Evolutionary conservation across 2,888 invertebrate species (phyloP), one percentile per base, ranked within the genome.

Genomic region (Melanotus villosus): DNA sequence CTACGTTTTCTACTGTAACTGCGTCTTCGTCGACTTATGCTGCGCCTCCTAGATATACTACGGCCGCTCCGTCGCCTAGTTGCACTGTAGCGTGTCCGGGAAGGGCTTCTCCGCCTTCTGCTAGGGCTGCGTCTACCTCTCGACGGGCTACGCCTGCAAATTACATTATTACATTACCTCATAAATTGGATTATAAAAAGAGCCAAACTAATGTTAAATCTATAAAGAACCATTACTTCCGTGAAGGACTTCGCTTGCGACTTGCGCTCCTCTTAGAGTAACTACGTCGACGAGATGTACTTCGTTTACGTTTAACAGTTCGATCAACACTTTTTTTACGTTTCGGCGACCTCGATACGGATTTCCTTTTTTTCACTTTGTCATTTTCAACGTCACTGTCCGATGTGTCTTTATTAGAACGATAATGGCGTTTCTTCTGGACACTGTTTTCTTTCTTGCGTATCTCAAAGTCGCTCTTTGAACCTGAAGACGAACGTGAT

Each of bases 371-470:
- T 70, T 76, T 77, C 56, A 73, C 68, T 67, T 75, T 75, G 57
- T 79, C 79, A 56, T 87, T 87, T 71, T 87, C 87, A 65, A 86
- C 83, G 38, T 88, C 88, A 76, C 90, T 91, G 21, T 88, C 90
- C 1, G 91, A 93, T 2, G 93, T 94, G 80, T 94, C 94, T 68
- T 93, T 92, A 81, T 95, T 95, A 63, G 93, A 94, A 10, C 95
- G 89, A 81, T 96, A 96, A 74, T 96, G 95, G 7, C 96, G 89
- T 80, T 96, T 96, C 82, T 94, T 94, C 82, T 96, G 95, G 9
- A 93, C 89, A 84, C 95, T 88, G 84, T 94, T 88, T 84, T 92
- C 90, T 86, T 95, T 92, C 86, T 94, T 87, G 78, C 91, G 86
- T 73, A 92, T 90, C 81, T 92, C 92, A 81, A 92, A 92, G 76